Base-by-base conservation (phyloP, 2,888 invertebrate genomes). In the Lysandra coridon region DNA sequence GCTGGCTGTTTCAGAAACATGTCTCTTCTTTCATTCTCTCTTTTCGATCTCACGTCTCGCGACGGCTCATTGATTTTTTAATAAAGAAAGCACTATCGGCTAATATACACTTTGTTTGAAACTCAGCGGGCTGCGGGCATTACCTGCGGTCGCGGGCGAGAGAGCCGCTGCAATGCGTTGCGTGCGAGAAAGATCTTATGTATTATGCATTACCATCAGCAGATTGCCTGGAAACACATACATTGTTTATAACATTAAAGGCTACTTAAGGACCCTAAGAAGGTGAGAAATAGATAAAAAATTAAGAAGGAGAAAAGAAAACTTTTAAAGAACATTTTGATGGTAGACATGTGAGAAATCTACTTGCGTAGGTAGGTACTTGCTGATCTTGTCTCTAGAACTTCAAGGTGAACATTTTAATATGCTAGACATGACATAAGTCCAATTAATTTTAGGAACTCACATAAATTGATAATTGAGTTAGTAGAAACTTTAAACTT, bases 111-210 rank as follows among this genome's bases (percentile, higher is more conserved):
- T 82, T 80, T 87, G 88, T 88, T 91, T 90, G 91, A 92, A 92
- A 92, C 91, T 90, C 87, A 86, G 85, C 86, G 87, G 87, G 88
- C 88, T 86, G 85, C 86, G 87, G 87, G 88, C 88, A 89, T 88
- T 87, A 88, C 87, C 86, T 88, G 85, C 86, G 87, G 92, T 89
- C 83, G 85, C 91, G 87, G 87, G 84, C 89, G 89, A 90, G 85
- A 84, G 91, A 85, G 81, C 87, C 81, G 82, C 84, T 82, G 91
- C 87, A 89, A 92, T 92, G 89, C 87, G 83, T 83, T 88, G 84
- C 90, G 89, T 84, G 69, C 86, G 88, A 88, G 88, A 91, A 91
- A 90, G 44, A 89, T 90, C 86, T 85, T 83, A 90, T 91, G 88
- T 89, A 84, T 91, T 87, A 91, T 90, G 88, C 88, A 91, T 90